Conservation (phyloP, 1,140 invertebrate species). For the Himalopsyche phryganea region DNA sequence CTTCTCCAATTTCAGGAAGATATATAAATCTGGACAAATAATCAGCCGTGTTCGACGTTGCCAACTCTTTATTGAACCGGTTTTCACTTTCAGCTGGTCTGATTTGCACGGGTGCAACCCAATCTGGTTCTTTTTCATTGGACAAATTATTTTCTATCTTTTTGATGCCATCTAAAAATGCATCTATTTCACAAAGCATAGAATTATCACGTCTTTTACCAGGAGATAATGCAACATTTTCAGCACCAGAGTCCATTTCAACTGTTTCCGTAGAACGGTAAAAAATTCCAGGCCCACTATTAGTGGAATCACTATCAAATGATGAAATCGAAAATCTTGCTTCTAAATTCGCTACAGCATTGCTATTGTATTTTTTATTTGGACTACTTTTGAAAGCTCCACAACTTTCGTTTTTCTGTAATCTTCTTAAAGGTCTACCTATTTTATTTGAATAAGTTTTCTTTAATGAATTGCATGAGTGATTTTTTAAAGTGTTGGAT, state of each 20-base stretch:
- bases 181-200: conserved; percentile 53
- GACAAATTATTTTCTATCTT: conserved; percentile 41
- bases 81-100: too few relatives aligned
- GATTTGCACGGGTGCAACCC: too few relatives aligned
- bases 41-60: too few relatives aligned
- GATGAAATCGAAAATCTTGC: conserved; percentile 12
- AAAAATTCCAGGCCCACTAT: conserved; percentile 7
- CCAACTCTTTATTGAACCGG: too few relatives aligned
- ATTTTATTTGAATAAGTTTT: not conserved
- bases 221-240: conserved; percentile 44
- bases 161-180: conserved; percentile 53
- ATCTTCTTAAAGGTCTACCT: too few relatives aligned
- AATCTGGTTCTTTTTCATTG: too few relatives aligned
- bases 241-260: conserved; percentile 48
- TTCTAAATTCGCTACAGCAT: conserved; percentile 3
- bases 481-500: not conserved
- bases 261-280: conserved; percentile 34
- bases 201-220: conserved; percentile 48
- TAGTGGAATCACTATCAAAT: conserved; percentile 12
- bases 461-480: not conserved
- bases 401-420: too few relatives aligned
- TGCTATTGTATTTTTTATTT: too few relatives aligned
- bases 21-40: too few relatives aligned
- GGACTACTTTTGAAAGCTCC: too few relatives aligned
- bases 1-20: too few relatives aligned